Percentiles rank a stretch among this genome's conserved stretches.
Evolutionary conservation across 2,888 invertebrate genomes (phyloP).

Genomic region (Petrolisthes cinctipes): DNA sequence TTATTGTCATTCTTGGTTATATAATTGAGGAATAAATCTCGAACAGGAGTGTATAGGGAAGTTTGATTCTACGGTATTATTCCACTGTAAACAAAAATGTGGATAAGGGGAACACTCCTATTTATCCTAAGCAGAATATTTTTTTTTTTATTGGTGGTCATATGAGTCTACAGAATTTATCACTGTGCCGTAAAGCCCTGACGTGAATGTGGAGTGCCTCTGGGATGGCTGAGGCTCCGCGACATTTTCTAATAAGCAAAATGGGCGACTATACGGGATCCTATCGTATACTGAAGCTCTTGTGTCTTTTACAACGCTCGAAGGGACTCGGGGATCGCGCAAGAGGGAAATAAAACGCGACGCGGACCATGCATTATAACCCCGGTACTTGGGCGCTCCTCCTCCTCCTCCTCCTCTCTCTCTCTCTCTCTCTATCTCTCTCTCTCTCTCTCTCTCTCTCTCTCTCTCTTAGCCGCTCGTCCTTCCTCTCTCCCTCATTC

Average conservation of each 20-base stretch:
- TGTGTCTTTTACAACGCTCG: slow-evolving; percentile 50
- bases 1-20: no score
- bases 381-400: background rate
- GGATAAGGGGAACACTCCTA: no score
- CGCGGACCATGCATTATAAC: slow-evolving; percentile 21
- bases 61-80: no score
- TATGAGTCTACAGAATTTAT: no score
- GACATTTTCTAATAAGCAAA: slow-evolving; percentile 48
- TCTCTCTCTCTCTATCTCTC: background rate
- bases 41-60: no score
- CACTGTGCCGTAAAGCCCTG: no score
- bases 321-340: slow-evolving; percentile 26
- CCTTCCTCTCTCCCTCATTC: background rate
- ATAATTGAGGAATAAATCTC: no score
- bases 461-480: background rate
- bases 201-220: no score
- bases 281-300: slow-evolving; percentile 53
- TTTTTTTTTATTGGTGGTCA: no score
- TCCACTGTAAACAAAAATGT: no score
- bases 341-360: background rate
- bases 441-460: background rate
- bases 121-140: no score
- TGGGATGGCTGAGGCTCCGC: slow-evolving; percentile 22
- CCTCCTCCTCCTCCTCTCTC: background rate
- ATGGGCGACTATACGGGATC: slow-evolving; percentile 44